Evolutionary conservation across 2,888 invertebrate genomes (phyloP).

Genomic region (Plemyria rubiginata): DNA sequence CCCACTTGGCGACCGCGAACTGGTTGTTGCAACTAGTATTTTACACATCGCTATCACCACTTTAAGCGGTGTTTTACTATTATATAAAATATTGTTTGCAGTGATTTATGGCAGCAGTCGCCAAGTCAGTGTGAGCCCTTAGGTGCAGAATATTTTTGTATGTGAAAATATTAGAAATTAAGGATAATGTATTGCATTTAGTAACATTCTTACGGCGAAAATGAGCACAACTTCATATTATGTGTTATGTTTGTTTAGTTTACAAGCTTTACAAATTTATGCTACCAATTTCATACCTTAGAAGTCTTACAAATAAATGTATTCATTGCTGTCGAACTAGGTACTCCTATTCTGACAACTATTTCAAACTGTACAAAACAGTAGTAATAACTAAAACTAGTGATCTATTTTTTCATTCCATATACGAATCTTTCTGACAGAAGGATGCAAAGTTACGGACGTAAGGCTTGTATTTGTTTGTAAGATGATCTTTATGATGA

Average conservation of each 20-base stretch:
- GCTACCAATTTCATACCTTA: background rate
- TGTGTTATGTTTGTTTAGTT: constrained; percentile 19
- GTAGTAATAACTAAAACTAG: no score
- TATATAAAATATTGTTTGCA: background rate
- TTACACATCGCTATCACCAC: background rate
- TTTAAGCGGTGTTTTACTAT: background rate
- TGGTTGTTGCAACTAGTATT: background rate
- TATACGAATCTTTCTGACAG: no score
- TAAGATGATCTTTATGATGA: background rate
- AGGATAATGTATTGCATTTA: constrained; percentile 69
- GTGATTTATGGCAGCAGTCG: background rate
- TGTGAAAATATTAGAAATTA: constrained; percentile 70
- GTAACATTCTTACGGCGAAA: constrained; percentile 30
- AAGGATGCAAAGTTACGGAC: no score
- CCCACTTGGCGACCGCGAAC: background rate
- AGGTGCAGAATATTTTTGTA: constrained; percentile 82
- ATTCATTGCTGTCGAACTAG: background rate
- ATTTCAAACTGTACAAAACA: no score
- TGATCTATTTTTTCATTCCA: no score
- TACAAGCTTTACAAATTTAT: background rate
- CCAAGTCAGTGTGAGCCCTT: background rate
- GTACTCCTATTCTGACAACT: no score
- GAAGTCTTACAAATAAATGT: background rate
- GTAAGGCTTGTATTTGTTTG: background rate
- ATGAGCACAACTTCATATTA: constrained; percentile 45